Percentiles rank a stretch among this genome's conserved stretches.
Conservation (phyloP, 1,140 invertebrate species). For the Archivesica marissinica region DNA sequence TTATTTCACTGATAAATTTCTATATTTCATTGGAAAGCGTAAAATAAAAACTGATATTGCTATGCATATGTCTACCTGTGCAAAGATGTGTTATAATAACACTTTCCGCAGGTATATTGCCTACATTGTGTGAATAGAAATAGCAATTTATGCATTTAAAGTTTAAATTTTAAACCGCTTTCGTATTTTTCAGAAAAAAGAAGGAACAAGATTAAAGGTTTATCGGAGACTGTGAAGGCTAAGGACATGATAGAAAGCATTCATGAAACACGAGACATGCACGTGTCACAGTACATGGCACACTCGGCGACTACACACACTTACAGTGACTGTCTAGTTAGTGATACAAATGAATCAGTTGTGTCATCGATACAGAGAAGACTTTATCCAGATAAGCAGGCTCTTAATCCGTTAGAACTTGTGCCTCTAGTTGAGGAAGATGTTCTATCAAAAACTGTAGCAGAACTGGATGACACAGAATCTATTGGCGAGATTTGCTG, state of each 20-base stretch:
- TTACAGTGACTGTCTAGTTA: background rate
- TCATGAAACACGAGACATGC: conserved; percentile 15
- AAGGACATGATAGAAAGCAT: conserved; percentile 41
- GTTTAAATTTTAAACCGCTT: too few species aligned
- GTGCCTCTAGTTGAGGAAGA: conserved; percentile 39
- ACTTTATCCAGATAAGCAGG: conserved; percentile 51
- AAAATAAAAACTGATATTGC: too few species aligned
- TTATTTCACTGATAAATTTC: too few species aligned
- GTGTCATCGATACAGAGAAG: conserved; percentile 36
- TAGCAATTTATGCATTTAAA: too few species aligned
- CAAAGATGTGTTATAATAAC: too few species aligned
- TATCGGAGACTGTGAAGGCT: background rate
- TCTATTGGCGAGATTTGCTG: background rate
- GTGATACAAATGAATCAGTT: conserved; percentile 15
- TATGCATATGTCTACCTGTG: too few species aligned
- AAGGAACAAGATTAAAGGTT: conserved; percentile 20
- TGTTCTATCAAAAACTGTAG: conserved; percentile 30
- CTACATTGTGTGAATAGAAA: too few species aligned
- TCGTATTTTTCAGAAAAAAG: conserved; percentile 49
- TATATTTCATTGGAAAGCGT: too few species aligned
- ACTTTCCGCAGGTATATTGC: too few species aligned
- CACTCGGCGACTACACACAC: background rate
- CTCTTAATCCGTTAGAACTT: conserved; percentile 37
- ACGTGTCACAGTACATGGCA: conserved; percentile 7
- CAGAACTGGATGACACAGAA: background rate